phyloP scores from a whole-genome alignment of 1,140 invertebrate species.

The Ostrea edulis region DNA sequence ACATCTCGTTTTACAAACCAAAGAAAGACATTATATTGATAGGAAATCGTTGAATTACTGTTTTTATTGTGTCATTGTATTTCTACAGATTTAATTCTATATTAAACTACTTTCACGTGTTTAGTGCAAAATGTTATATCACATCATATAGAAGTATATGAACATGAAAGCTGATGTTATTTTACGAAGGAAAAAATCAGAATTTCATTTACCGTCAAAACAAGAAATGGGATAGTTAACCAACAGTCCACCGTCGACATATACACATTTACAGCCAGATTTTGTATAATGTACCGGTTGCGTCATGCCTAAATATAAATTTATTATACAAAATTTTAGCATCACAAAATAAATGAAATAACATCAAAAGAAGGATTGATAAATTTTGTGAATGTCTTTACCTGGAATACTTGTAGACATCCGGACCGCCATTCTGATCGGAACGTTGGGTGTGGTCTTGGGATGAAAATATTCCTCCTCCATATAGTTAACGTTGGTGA shows the following conservation, averaged over 20 bases:
- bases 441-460: constrained; percentile 77
- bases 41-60: no score
- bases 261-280: constrained; percentile 62
- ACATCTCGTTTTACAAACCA: no score
- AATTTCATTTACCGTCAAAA: constrained; percentile 63
- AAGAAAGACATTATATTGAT: no score
- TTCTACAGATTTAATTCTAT: no score
- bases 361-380: no score
- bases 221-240: constrained; percentile 74
- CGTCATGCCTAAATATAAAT: constrained; percentile 61
- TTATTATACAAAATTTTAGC: not conserved
- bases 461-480: constrained; percentile 61
- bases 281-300: constrained; percentile 59
- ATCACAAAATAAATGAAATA: no score
- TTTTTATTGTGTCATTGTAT: no score
- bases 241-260: constrained; percentile 71
- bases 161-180: no score
- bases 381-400: constrained; percentile 40
- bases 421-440: constrained; percentile 73
- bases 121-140: no score
- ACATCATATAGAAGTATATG: no score
- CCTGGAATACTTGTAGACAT: constrained; percentile 78
- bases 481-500: constrained; percentile 76
- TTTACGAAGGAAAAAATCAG: not conserved
- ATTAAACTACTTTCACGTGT: no score